A percentile compares a stretch with the other conserved stretches of the same genome.
Evolutionary conservation across 2,888 invertebrate genomes (phyloP).

Genomic region (Cryptosula pallasiana): DNA sequence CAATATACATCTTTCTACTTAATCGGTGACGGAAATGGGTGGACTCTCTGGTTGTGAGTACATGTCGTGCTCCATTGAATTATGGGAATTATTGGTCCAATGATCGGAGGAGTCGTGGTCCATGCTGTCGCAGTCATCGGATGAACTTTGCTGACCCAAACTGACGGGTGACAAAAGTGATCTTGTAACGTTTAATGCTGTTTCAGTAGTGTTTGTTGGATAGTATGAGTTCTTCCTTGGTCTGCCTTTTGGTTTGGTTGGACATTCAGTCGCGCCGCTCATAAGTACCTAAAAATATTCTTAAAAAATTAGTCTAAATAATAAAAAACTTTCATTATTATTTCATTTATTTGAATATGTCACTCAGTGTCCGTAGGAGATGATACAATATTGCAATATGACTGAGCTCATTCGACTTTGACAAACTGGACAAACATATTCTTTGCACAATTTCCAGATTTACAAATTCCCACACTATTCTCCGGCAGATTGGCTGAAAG

Average conservation of each 20-base stretch:
- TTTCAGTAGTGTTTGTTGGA: not conserved
- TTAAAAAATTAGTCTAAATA: too few relatives aligned
- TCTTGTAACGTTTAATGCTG: not conserved
- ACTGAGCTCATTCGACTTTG: not conserved
- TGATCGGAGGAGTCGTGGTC: not conserved
- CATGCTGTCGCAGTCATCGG: not conserved
- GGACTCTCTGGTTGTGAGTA: not conserved
- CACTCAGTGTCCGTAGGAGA: not conserved
- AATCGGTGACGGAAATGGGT: conserved; percentile 13
- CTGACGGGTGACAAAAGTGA: not conserved
- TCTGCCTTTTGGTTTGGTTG: conserved; percentile 53
- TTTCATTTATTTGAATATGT: too few relatives aligned
- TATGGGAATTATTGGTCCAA: not conserved
- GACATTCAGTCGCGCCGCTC: conserved; percentile 48
- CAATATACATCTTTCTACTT: too few relatives aligned
- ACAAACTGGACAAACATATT: not conserved
- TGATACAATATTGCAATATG: not conserved
- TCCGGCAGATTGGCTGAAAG: too few relatives aligned
- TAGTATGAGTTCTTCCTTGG: conserved; percentile 41
- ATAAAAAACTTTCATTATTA: too few relatives aligned
- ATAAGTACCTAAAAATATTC: conserved; percentile 44
- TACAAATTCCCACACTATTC: not conserved
- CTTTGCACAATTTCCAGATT: conserved; percentile 2
- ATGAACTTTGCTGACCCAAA: not conserved
- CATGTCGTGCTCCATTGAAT: not conserved